These are phyloP conservation scores for Tinamus guttatus DNA, from an alignment of 2,113 vertebrate species.

Conservation along the genomic window DNA sequence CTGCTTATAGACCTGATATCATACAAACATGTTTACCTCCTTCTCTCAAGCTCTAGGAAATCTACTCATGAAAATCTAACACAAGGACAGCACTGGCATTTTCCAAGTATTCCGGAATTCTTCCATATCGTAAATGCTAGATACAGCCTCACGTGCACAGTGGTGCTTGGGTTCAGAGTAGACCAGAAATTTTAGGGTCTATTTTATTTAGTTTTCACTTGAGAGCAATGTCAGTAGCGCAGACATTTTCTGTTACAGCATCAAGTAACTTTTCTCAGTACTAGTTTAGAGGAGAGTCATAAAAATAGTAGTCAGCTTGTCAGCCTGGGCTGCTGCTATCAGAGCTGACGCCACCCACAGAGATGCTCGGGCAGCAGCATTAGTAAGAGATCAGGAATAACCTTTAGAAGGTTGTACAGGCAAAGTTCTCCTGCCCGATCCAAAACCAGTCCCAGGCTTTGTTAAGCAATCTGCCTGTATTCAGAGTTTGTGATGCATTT, in stretches of 20 bases:
- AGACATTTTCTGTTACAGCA: background rate
- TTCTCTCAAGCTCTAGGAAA: background rate
- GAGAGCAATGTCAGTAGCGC: background rate
- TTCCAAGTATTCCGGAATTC: background rate
- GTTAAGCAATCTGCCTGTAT: background rate
- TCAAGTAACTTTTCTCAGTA: background rate
- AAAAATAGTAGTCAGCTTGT: background rate
- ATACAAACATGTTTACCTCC: rapidly evolving
- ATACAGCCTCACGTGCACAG: background rate
- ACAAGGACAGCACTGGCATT: background rate
- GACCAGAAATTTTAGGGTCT: background rate
- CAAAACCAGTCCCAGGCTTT: background rate
- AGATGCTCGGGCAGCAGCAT: background rate
- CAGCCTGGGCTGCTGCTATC: background rate
- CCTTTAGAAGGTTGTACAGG: background rate
- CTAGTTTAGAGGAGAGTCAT: background rate
- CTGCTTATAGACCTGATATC: background rate
- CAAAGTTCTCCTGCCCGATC: background rate
- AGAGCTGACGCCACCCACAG: background rate
- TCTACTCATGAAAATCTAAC: background rate
- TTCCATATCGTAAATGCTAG: rapidly evolving
- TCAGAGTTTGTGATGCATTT: background rate
- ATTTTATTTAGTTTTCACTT: background rate
- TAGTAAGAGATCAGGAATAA: background rate
- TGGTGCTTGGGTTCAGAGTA: background rate